phyloP scores from a whole-genome alignment of 2,888 invertebrate species.

The Diarsia mendica region DNA sequence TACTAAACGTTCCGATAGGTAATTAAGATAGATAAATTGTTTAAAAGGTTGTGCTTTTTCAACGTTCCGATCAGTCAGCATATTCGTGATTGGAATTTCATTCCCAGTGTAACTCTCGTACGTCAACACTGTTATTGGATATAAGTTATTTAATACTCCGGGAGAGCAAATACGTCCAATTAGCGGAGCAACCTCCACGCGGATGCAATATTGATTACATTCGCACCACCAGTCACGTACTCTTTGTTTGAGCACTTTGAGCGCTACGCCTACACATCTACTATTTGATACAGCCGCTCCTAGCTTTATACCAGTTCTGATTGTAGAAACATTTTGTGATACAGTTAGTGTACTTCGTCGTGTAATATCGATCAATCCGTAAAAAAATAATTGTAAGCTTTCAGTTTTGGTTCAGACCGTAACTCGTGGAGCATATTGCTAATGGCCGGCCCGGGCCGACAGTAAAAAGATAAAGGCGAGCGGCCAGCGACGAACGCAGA shows the following conservation, averaged over 20 bases:
- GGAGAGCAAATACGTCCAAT: constrained; percentile 54
- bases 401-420: constrained; percentile 75
- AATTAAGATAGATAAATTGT: constrained; percentile 32
- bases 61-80: neutral
- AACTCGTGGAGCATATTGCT: constrained; percentile 82
- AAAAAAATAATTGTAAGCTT: constrained; percentile 72
- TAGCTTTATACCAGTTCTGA: constrained; percentile 19
- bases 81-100: constrained; percentile 13
- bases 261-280: constrained; percentile 41
- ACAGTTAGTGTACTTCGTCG: constrained; percentile 21
- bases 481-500: constrained; percentile 76
- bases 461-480: constrained; percentile 84
- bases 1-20: constrained; percentile 25
- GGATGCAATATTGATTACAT: constrained; percentile 66
- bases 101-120: constrained; percentile 5
- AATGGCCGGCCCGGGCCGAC: constrained; percentile 79
- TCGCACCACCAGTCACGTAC: constrained; percentile 53
- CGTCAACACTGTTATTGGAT: constrained; percentile 28
- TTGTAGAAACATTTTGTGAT: constrained; percentile 8
- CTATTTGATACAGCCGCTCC: constrained; percentile 33
- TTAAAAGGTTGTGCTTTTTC: neutral
- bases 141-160: constrained; percentile 48
- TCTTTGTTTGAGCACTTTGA: constrained; percentile 55
- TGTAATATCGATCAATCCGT: constrained; percentile 61
- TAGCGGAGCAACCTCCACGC: constrained; percentile 45